Base-by-base conservation (phyloP, 2,797 vertebrate species). In the Sebastes trivittatus region DNA sequence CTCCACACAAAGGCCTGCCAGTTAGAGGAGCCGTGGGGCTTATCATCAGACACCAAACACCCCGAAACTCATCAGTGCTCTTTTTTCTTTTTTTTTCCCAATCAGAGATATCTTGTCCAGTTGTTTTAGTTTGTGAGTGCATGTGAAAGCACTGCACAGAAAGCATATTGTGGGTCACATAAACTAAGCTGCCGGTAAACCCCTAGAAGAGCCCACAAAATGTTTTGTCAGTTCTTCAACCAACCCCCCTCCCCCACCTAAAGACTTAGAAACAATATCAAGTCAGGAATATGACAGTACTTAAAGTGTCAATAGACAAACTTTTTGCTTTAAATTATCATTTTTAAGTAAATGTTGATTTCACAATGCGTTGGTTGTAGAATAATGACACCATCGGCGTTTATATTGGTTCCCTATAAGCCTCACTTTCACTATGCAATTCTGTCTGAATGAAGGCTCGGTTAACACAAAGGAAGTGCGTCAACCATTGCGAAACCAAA, bases 1-100 rank as follows among this genome's bases (percentile, higher is more conserved):
- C 87, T 85, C 91, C 74, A 88, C 90, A 93, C 90, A 93, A 93
- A 92, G 80, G 67, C 74, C 85, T 75, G 84, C 86, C 69, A 80
- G 89, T 84, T 72, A 80, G 70, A 92, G 77, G 77, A 83, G 87
- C 29, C 79, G 82, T 16, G 29, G 81, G 78, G 81, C 81, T 87
- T 75, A 84, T 87, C 84, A 77, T 86, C 81, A 42, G 81, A 87
- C 82, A 90, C 61, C 75, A 75, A 88, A 88, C 75, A 80, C 62
- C 80, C 83, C 18, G 5, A 87, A 87, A 87, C 74, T 76, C 78
- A 83, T 79, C 79, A 77, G 75, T 59, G 10, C n/a, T 68, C n/a
- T 20, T 16, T 59, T 71, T 54, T 62, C 13, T 16, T 46, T 34
- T 52, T 49, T 71, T 20, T 75, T 71, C 59, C 42, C 36, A 75